Conservation (phyloP, 2,888 invertebrate genomes). For the Caenorhabditis japonica region DNA sequence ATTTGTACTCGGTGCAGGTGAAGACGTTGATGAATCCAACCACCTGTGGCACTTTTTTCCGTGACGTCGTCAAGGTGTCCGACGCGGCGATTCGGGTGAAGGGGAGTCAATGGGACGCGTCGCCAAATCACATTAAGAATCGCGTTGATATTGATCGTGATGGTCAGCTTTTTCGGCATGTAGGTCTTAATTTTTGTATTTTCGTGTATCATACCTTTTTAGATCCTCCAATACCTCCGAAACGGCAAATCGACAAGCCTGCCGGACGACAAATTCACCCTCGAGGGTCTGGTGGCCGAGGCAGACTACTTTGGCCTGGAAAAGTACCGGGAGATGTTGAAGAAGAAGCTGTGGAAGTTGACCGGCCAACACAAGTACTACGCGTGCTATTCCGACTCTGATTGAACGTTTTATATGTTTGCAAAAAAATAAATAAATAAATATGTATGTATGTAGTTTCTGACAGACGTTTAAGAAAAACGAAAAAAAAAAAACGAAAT, state of each 20-base stretch:
- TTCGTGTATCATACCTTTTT: too few relatives aligned
- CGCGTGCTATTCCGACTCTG: slow-evolving; percentile 61
- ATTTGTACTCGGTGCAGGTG: slow-evolving; percentile 59
- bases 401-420: slow-evolving; percentile 13
- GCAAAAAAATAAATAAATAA: not conserved
- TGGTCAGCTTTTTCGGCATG: slow-evolving; percentile 52
- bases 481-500: not conserved
- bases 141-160: slow-evolving; percentile 62
- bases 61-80: slow-evolving; percentile 49
- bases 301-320: slow-evolving; percentile 61
- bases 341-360: slow-evolving; percentile 59
- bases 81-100: slow-evolving; percentile 44
- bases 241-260: slow-evolving; percentile 55
- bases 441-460: too few relatives aligned
- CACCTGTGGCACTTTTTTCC: slow-evolving; percentile 53
- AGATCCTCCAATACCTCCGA: slow-evolving; percentile 60
- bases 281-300: slow-evolving; percentile 51
- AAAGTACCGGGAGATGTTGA: slow-evolving; percentile 52
- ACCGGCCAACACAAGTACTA: slow-evolving; percentile 58
- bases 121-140: slow-evolving; percentile 61
- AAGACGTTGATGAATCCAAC: slow-evolving; percentile 55
- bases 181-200: too few relatives aligned
- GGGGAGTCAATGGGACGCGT: slow-evolving; percentile 56
- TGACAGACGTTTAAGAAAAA: too few relatives aligned
- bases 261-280: slow-evolving; percentile 48